Evolutionary conservation across 2,888 invertebrate genomes (phyloP).

Genomic region (Drosophila mettleri): DNA sequence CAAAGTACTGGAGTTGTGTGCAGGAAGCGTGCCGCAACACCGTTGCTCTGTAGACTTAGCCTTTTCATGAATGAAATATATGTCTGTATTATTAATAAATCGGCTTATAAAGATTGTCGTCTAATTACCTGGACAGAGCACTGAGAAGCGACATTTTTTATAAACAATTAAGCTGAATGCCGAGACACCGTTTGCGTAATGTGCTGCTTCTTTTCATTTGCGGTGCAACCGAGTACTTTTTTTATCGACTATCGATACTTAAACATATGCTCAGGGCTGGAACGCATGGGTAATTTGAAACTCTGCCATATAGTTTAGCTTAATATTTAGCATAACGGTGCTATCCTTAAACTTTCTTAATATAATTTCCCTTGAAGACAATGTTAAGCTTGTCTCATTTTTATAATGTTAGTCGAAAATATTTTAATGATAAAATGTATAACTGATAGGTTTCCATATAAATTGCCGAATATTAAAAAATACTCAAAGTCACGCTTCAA

Average conservation of each 20-base stretch:
- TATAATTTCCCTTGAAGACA: not conserved
- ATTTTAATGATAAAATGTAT: too few species aligned
- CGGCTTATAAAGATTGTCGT: not conserved
- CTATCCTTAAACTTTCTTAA: not conserved
- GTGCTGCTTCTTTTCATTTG: slow-evolving; percentile 38
- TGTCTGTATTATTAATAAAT: not conserved
- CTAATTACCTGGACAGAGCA: slow-evolving; percentile 65
- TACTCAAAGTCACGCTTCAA: too few species aligned
- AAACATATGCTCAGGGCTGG: slow-evolving; percentile 22
- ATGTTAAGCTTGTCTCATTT: not conserved
- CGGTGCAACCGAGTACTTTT: not conserved
- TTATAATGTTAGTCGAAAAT: not conserved
- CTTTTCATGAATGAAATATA: slow-evolving; percentile 38
- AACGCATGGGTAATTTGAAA: not conserved
- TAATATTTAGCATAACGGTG: not conserved
- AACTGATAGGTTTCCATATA: too few species aligned
- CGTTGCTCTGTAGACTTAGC: slow-evolving; percentile 56
- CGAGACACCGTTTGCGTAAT: slow-evolving; percentile 63
- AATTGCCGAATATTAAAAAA: too few species aligned
- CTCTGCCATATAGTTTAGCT: slow-evolving; percentile 6
- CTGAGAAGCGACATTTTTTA: slow-evolving; percentile 70
- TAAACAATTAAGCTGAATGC: slow-evolving; percentile 33
- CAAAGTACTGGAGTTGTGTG: slow-evolving; percentile 80
- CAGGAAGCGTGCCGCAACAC: slow-evolving; percentile 51
- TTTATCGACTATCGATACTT: slow-evolving; percentile 11